Conservation (phyloP, 2,113 vertebrate species). For the Dicrurus megarhynchus region DNA sequence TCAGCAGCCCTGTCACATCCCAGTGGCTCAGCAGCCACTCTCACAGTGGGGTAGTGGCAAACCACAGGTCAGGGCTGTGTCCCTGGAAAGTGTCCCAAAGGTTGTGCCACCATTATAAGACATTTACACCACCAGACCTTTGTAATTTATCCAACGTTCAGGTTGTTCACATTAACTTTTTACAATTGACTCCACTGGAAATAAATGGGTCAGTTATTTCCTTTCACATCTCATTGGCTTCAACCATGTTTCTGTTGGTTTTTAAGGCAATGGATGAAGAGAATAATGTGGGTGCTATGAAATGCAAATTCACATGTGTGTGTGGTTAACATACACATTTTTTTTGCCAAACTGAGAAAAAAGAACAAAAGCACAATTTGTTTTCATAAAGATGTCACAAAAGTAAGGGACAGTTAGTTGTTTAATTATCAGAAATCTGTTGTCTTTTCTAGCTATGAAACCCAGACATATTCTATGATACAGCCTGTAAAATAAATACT, state of each 20-base stretch:
- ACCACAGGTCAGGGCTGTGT: not conserved
- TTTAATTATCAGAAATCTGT: not conserved
- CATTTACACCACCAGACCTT: not conserved
- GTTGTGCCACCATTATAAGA: not conserved
- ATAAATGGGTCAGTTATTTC: not conserved
- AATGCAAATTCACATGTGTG: not conserved
- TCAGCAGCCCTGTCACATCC: not conserved
- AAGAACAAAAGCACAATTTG: not conserved
- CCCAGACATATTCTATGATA: not conserved
- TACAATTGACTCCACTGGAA: not conserved
- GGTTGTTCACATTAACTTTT: not conserved
- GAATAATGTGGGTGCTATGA: not conserved
- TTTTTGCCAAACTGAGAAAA: not conserved
- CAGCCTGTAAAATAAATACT: not conserved
- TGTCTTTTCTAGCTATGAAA: not conserved
- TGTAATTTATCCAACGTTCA: not conserved
- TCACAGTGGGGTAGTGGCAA: not conserved
- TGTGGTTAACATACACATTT: not conserved
- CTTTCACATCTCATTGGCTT: not conserved
- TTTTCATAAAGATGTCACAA: not conserved
- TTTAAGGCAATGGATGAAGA: not conserved
- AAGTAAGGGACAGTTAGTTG: not conserved
- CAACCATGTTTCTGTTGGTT: not conserved
- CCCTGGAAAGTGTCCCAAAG: not conserved
- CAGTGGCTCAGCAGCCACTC: not conserved